Percentiles rank a stretch among this genome's conserved stretches.
phyloP scores from a whole-genome alignment of 2,797 vertebrate species.

The Sebastes trivittatus region DNA sequence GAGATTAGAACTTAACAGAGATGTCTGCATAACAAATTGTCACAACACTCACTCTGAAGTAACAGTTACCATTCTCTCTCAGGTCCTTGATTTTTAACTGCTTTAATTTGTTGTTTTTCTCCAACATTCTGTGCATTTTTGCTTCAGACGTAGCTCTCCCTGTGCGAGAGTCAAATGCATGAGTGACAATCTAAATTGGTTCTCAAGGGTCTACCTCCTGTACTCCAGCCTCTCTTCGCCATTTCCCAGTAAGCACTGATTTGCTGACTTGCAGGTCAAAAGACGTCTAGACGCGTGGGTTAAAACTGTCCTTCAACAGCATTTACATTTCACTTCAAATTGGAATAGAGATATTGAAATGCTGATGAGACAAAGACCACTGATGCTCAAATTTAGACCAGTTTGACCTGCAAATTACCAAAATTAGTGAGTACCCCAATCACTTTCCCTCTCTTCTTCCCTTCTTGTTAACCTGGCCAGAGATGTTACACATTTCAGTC shows the following conservation, averaged over 20 bases:
- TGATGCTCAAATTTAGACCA: background rate
- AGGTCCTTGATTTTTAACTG: background rate
- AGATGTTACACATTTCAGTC: background rate
- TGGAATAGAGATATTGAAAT: background rate
- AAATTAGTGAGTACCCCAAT: background rate
- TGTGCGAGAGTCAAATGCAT: background rate
- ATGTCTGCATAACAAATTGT: constrained; percentile 9
- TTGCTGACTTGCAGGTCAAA: background rate
- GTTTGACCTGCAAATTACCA: background rate
- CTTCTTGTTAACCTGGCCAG: background rate
- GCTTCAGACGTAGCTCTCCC: background rate
- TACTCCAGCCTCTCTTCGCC: background rate
- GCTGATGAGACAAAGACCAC: background rate
- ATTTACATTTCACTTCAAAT: background rate
- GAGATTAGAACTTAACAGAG: background rate
- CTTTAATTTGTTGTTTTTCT: background rate
- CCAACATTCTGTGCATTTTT: background rate
- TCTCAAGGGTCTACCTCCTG: constrained; percentile 26
- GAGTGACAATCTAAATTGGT: constrained; percentile 30
- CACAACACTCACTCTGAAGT: background rate
- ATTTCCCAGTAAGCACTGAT: background rate
- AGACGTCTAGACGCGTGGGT: background rate
- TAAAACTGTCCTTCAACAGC: background rate
- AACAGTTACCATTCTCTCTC: background rate
- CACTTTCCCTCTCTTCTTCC: background rate